These are phyloP conservation scores for Nephrocerus scutellatus DNA, from an alignment of 2,888 invertebrate species.

Conservation along the genomic window DNA sequence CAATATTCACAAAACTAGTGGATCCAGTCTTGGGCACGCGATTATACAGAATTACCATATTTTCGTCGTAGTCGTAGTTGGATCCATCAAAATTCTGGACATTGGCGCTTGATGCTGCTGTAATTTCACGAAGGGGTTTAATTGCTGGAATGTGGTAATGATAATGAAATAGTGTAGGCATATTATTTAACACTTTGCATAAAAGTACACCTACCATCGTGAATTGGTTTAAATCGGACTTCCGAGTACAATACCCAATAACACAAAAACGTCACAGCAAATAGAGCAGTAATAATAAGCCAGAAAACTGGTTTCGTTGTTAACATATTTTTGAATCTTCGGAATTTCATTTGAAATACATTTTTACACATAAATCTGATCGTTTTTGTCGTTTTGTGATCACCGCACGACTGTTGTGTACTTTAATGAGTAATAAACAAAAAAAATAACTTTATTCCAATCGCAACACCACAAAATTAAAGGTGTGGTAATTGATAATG, in stretches of 20 bases:
- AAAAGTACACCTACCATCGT: conserved; percentile 3
- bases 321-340: conserved; percentile 40
- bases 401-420: too few relatives aligned
- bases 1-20: conserved; percentile 87
- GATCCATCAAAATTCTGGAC: conserved; percentile 4
- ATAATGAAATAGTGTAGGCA: not conserved
- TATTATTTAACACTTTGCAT: not conserved
- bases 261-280: conserved; percentile 30
- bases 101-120: conserved; percentile 12
- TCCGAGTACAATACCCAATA: conserved; percentile 41
- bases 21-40: conserved; percentile 96
- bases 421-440: too few relatives aligned
- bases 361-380: too few relatives aligned
- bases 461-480: too few relatives aligned
- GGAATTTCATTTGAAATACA: too few relatives aligned
- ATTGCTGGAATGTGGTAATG: not conserved
- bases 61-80: conserved; percentile 51
- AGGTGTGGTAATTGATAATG: too few relatives aligned
- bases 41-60: conserved; percentile 84
- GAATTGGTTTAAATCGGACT: conserved; percentile 27
- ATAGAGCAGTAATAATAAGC: conserved; percentile 32
- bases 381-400: too few relatives aligned
- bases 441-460: too few relatives aligned
- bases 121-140: not conserved
- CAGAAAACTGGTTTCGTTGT: conserved; percentile 37